Conservation (phyloP, 2,797 vertebrate species). For the Sebastes diaconus region DNA sequence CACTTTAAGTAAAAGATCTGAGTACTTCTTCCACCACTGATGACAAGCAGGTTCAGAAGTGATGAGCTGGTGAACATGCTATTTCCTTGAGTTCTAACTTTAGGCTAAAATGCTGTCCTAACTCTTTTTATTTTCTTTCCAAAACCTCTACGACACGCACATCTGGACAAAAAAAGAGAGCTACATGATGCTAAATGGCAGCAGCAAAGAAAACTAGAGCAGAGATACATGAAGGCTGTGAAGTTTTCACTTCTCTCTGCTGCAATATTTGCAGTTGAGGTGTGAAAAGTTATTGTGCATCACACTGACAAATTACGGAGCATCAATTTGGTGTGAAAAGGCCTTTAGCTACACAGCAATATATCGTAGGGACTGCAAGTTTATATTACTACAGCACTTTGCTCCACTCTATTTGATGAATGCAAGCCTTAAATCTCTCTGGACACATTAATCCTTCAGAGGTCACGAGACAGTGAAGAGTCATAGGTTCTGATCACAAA, state of each 20-base stretch:
- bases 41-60: not conserved
- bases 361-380: not conserved
- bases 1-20: too few relatives aligned
- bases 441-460: not conserved
- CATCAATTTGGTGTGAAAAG: slow-evolving; percentile 9
- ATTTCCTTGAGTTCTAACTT: not conserved
- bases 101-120: not conserved
- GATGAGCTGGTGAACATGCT: not conserved
- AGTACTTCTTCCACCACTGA: too few relatives aligned
- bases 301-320: not conserved
- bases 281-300: not conserved
- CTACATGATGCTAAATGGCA: not conserved
- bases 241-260: not conserved
- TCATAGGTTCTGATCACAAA: not conserved
- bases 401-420: not conserved
- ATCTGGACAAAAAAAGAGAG: not conserved
- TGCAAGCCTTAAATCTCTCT: not conserved
- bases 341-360: not conserved
- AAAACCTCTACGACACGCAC: not conserved
- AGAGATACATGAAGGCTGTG: not conserved
- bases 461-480: not conserved
- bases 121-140: not conserved
- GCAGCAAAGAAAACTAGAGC: not conserved
- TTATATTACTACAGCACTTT: not conserved
- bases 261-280: not conserved